Percentiles rank a stretch among this genome's conserved stretches.
Evolutionary conservation across 2,797 vertebrate species (phyloP).

Genomic region (Cynopterus sphinx): DNA sequence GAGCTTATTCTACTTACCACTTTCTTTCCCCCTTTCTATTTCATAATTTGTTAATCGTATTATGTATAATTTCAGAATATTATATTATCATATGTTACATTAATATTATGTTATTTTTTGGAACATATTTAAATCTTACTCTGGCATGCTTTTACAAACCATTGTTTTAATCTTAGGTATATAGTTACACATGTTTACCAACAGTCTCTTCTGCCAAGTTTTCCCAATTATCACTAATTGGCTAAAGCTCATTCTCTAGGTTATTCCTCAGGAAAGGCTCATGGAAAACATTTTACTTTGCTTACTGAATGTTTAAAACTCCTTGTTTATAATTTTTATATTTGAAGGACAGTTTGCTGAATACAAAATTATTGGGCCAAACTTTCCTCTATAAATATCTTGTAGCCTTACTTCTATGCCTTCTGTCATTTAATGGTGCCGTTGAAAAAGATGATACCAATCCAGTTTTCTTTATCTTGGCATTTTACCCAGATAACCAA

Average conservation of each 20-base stretch:
- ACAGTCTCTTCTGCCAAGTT: neutral
- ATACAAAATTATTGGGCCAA: neutral
- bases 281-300: neutral
- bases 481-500: neutral
- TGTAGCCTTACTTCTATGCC: neutral
- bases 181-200: neutral
- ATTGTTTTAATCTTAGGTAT: neutral
- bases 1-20: neutral
- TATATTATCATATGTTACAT: neutral
- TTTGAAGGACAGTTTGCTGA: neutral
- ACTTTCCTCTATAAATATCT: neutral
- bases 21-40: neutral
- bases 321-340: neutral
- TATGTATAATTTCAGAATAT: neutral
- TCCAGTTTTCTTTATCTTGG: neutral
- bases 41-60: neutral
- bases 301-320: neutral
- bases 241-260: neutral
- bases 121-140: neutral
- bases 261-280: neutral
- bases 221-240: neutral
- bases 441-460: neutral
- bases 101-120: too few relatives aligned
- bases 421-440: neutral
- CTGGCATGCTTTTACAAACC: neutral